phyloP scores from a whole-genome alignment of 1,140 invertebrate genomes.

The Hylaeus volcanicus region DNA sequence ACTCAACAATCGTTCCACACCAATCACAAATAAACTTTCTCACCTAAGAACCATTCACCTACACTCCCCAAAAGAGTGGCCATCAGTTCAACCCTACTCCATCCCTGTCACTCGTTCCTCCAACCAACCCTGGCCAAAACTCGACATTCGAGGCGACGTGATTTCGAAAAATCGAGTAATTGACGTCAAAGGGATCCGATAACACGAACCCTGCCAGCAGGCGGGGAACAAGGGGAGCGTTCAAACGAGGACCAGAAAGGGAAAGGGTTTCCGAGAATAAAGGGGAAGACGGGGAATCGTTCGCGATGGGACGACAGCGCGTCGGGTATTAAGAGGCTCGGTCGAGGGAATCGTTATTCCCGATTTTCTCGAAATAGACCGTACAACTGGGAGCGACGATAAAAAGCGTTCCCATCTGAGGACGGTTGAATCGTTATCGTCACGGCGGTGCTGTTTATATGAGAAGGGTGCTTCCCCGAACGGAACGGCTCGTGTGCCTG shows the following conservation, averaged over 20 bases:
- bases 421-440: slow-evolving; percentile 62
- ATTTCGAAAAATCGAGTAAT: slow-evolving; percentile 65
- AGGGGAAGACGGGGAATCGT: slow-evolving; percentile 3
- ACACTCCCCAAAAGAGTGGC: not conserved
- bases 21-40: no score
- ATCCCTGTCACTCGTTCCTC: not conserved
- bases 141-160: slow-evolving; percentile 1
- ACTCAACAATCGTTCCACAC: no score
- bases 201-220: slow-evolving; percentile 52
- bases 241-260: slow-evolving; percentile 8
- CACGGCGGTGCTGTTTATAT: slow-evolving; percentile 54
- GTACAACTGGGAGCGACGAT: slow-evolving; percentile 43
- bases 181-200: slow-evolving; percentile 64
- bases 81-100: no score
- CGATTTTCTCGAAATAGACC: slow-evolving; percentile 48
- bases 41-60: no score
- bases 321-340: slow-evolving; percentile 22
- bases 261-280: slow-evolving; percentile 23
- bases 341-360: slow-evolving; percentile 48
- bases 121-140: not conserved
- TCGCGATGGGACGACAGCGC: slow-evolving; percentile 28
- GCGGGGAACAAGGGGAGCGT: slow-evolving; percentile 34
- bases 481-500: slow-evolving; percentile 11
- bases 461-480: slow-evolving; percentile 49
- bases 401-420: slow-evolving; percentile 52